Conservation (phyloP, 2,113 vertebrate genomes). For the Tor tambroides region DNA sequence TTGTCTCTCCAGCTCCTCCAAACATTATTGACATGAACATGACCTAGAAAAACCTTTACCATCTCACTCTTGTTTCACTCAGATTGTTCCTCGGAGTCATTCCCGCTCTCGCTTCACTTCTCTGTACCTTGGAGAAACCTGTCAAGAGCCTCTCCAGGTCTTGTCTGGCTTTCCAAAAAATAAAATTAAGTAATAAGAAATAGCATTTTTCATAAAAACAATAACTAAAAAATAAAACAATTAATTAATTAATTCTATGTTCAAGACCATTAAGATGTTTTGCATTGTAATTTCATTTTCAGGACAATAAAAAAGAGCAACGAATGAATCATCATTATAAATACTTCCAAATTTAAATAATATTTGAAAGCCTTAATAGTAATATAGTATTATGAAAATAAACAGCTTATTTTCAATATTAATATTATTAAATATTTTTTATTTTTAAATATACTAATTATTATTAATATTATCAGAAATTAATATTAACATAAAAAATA, state of each 20-base stretch:
- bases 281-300: neutral
- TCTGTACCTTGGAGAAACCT: slow-evolving; percentile 23
- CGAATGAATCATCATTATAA: neutral
- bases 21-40: slow-evolving; percentile 57
- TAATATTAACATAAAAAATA: neutral
- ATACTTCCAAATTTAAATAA: neutral
- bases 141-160: neutral
- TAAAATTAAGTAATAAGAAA: too few relatives aligned
- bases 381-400: neutral
- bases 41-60: slow-evolving; percentile 63
- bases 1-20: slow-evolving; percentile 25
- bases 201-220: neutral
- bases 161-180: neutral
- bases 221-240: too few relatives aligned
- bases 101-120: neutral
- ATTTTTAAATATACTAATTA: neutral
- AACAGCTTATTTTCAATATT: neutral
- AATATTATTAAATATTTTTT: neutral
- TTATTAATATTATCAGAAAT: neutral
- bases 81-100: slow-evolving; percentile 40
- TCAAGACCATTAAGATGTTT: neutral
- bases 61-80: slow-evolving; percentile 48
- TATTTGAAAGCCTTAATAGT: neutral
- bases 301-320: neutral
- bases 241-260: neutral